Evolutionary conservation across 2,113 vertebrate species (phyloP).

Genomic region (Sorex araneus): DNA sequence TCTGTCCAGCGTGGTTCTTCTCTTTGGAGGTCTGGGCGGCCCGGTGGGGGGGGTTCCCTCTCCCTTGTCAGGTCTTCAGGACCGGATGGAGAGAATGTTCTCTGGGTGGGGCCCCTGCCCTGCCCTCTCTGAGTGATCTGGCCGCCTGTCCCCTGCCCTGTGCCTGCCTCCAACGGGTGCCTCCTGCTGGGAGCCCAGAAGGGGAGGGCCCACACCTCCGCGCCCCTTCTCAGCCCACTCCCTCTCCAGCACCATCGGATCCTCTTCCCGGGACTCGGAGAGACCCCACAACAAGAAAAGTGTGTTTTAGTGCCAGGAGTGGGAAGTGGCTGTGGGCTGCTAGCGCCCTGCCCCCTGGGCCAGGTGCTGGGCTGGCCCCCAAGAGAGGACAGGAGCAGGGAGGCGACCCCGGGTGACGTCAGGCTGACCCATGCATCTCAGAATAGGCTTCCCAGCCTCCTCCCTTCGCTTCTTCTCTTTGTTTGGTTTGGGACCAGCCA

Average conservation of each 20-base stretch:
- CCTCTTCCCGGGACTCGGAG: slow-evolving; percentile 12
- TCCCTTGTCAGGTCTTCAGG: slow-evolving; percentile 27
- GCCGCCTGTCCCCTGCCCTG: neutral
- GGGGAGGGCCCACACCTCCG: neutral
- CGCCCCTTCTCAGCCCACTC: too few species aligned
- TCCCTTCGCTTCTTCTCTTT: neutral
- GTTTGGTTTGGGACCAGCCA: too few species aligned
- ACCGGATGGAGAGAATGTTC: neutral
- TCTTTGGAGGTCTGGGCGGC: too few species aligned
- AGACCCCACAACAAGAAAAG: neutral
- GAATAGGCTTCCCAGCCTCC: neutral
- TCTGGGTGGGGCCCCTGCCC: neutral
- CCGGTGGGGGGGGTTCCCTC: too few species aligned
- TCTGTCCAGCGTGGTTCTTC: too few species aligned
- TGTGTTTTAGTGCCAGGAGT: neutral
- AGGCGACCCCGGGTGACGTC: too few species aligned
- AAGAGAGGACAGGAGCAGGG: too few species aligned
- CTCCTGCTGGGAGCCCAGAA: neutral
- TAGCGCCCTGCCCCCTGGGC: neutral
- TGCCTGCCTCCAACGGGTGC: neutral
- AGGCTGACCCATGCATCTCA: too few species aligned
- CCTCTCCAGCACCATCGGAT: neutral
- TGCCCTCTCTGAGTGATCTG: neutral
- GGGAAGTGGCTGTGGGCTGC: neutral
- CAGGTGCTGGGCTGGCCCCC: too few species aligned